A percentile compares a stretch with the other conserved stretches of the same genome.
Conservation (phyloP, 2,113 vertebrate genomes). For the Rhodinocichla rosea region DNA sequence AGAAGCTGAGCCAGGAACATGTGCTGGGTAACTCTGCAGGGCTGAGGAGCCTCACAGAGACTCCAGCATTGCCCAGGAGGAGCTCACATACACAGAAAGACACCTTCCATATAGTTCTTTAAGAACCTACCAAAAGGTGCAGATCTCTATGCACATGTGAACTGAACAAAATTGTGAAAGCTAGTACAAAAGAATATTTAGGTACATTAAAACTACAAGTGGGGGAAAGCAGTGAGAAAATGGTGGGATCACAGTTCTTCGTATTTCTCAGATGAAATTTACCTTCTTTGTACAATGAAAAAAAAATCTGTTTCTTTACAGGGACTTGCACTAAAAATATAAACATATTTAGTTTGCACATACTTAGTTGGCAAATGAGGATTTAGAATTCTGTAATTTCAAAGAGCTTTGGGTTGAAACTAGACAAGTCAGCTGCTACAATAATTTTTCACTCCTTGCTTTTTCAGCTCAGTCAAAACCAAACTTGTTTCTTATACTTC, state of each 20-base stretch:
- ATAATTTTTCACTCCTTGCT: not conserved
- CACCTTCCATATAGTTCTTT: not conserved
- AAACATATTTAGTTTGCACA: not conserved
- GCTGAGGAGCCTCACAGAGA: not conserved
- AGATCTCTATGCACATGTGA: not conserved
- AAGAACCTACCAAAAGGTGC: not conserved
- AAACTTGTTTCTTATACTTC: not conserved
- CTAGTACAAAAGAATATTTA: not conserved
- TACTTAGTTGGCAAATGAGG: not conserved
- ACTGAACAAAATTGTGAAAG: not conserved
- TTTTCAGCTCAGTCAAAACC: not conserved
- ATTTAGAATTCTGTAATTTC: not conserved
- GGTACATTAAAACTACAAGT: not conserved
- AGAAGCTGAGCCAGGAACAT: not conserved
- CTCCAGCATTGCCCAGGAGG: rapidly evolving
- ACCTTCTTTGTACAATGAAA: not conserved
- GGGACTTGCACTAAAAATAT: not conserved
- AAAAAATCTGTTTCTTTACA: not conserved
- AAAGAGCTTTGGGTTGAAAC: not conserved
- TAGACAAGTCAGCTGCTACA: not conserved
- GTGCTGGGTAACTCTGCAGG: not conserved
- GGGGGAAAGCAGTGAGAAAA: not conserved
- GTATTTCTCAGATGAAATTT: not conserved
- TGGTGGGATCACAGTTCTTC: not conserved
- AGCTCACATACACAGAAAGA: rapidly evolving